Percentiles rank a stretch among this genome's conserved stretches.
Conservation (phyloP, 2,797 vertebrate genomes). For the Orientallactaga sibirica region DNA sequence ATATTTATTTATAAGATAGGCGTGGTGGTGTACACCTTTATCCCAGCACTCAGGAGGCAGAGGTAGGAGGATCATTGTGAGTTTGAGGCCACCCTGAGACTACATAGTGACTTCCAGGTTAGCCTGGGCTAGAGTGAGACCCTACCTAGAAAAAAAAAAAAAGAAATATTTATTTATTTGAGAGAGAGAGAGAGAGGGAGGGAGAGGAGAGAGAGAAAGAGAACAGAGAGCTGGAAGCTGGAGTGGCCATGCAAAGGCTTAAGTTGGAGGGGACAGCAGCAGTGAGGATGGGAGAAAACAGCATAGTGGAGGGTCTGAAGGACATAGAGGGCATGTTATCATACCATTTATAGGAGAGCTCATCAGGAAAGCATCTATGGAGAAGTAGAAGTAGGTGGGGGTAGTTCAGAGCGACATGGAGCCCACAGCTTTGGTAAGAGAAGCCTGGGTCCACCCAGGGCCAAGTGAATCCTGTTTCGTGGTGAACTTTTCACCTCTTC, state of each 20-base stretch:
- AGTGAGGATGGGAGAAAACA: background rate
- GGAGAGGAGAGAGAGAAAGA: background rate
- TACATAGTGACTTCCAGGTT: too few species aligned
- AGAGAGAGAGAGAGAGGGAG: too few species aligned
- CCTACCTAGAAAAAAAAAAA: too few species aligned
- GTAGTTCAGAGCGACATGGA: background rate
- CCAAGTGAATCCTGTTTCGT: background rate
- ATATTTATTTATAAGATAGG: too few species aligned
- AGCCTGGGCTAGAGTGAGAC: too few species aligned
- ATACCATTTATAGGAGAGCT: background rate
- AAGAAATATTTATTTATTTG: too few species aligned
- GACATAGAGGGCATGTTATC: background rate
- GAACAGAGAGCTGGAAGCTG: background rate
- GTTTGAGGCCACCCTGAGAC: too few species aligned
- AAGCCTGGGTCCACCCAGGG: background rate
- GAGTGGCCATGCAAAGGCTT: background rate
- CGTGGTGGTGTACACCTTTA: too few species aligned
- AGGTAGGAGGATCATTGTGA: too few species aligned
- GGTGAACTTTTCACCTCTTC: background rate
- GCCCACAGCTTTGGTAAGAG: background rate
- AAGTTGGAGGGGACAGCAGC: background rate
- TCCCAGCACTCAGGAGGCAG: too few species aligned
- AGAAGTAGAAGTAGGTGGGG: too few species aligned
- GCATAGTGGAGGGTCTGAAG: background rate
- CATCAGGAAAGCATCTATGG: background rate